Conservation (phyloP, 2,113 vertebrate species). For the Xenopus laevis region DNA sequence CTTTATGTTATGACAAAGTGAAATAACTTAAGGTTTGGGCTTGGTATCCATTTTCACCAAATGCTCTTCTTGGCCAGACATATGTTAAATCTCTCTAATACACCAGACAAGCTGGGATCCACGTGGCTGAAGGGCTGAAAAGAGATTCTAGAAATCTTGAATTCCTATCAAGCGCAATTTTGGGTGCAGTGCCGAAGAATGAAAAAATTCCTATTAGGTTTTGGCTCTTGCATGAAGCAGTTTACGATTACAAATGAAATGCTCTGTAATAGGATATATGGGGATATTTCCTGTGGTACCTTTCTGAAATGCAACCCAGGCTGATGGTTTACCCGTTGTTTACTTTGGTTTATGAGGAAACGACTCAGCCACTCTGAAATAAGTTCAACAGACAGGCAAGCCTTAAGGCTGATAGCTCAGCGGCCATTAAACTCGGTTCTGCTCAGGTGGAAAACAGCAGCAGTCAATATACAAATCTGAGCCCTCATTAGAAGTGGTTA, state of each 20-base stretch:
- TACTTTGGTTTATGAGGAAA: conserved; percentile 32
- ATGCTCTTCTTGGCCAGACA: conserved; percentile 38
- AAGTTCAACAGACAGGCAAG: neutral
- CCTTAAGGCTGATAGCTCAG: too few species aligned
- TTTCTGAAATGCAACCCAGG: conserved; percentile 18
- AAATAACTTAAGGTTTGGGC: conserved; percentile 38
- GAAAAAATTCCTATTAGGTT: conserved; percentile 44
- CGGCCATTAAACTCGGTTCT: too few species aligned
- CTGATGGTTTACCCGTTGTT: conserved; percentile 25
- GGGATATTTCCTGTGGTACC: conserved; percentile 39
- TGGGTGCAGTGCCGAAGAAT: conserved; percentile 34
- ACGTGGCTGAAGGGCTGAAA: conserved; percentile 40
- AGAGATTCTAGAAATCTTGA: conserved; percentile 41
- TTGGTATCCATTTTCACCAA: conserved; percentile 40
- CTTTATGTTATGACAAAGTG: conserved; percentile 38
- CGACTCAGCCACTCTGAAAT: conserved; percentile 17
- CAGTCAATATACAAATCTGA: too few species aligned
- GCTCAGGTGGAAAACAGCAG: too few species aligned
- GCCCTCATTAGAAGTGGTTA: too few species aligned
- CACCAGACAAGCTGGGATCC: conserved; percentile 41
- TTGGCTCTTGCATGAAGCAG: conserved; percentile 42
- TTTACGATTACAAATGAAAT: conserved; percentile 43
- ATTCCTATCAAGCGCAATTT: conserved; percentile 45
- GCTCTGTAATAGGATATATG: conserved; percentile 41
- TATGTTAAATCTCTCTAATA: conserved; percentile 38